phyloP scores from a whole-genome alignment of 1,140 invertebrate species.

The Tetramorium alpestre region DNA sequence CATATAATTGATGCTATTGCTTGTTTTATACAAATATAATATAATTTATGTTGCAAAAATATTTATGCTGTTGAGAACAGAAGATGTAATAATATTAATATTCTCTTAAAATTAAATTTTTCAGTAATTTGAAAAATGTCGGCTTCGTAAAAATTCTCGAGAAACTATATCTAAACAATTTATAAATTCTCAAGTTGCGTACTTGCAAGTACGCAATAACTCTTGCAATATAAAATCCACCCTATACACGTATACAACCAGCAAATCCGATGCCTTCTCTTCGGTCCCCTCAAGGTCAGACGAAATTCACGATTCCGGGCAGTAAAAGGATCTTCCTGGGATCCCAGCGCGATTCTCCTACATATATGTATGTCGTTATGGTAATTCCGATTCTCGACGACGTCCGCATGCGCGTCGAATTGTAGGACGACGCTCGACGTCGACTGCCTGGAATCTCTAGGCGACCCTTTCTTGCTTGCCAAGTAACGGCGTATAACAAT shows the following conservation, averaged over 20 bases:
- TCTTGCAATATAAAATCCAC: slow-evolving; percentile 40
- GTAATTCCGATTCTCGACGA: slow-evolving; percentile 70
- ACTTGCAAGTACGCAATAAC: slow-evolving; percentile 48
- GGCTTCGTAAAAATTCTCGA: not conserved
- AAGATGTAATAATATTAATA: no score
- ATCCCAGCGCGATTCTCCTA: slow-evolving; percentile 67
- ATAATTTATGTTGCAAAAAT: not conserved
- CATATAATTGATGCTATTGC: not conserved
- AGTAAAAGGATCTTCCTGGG: slow-evolving; percentile 63
- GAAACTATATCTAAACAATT: slow-evolving; percentile 21
- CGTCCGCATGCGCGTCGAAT: slow-evolving; percentile 61
- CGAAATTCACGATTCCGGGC: slow-evolving; percentile 65
- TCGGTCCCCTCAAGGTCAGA: slow-evolving; percentile 64
- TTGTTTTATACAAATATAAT: not conserved
- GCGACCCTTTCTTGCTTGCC: slow-evolving; percentile 54
- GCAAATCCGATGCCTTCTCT: slow-evolving; percentile 44
- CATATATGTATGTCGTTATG: slow-evolving; percentile 80
- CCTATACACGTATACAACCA: not conserved
- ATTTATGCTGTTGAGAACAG: not conserved
- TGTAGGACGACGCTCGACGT: slow-evolving; percentile 27
- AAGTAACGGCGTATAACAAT: slow-evolving; percentile 58
- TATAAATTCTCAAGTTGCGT: slow-evolving; percentile 50
- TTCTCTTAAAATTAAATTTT: not conserved
- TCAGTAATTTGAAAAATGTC: not conserved
- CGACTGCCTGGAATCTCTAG: slow-evolving; percentile 32